A percentile compares a stretch with the other conserved stretches of the same genome.
These are phyloP conservation scores for Drosophila varians DNA, from an alignment of 1,140 invertebrate genomes.

Conservation along the genomic window DNA sequence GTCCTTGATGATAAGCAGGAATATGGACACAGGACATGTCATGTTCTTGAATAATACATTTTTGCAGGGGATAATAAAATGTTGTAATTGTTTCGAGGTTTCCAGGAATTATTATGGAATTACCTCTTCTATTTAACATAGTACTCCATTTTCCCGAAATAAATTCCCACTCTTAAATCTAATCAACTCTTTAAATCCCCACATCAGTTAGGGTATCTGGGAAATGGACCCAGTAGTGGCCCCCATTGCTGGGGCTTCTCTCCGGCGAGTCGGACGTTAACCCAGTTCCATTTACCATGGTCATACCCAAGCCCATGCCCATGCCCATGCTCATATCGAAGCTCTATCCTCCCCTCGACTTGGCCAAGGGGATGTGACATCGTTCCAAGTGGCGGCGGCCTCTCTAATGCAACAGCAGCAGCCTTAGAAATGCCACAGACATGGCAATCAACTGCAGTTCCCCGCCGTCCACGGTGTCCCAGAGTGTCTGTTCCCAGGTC, in stretches of 20 bases:
- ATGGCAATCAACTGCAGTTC: slow-evolving; percentile 39
- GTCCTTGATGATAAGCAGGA: slow-evolving; percentile 31
- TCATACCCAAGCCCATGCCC: slow-evolving; percentile 10
- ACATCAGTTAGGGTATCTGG: slow-evolving; percentile 4
- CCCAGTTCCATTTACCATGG: slow-evolving; percentile 59
- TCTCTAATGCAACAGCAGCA: slow-evolving; percentile 57
- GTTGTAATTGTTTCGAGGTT: slow-evolving; percentile 15
- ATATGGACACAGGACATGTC: slow-evolving; percentile 10
- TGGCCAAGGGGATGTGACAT: slow-evolving; percentile 28
- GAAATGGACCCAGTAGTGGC: slow-evolving; percentile 24
- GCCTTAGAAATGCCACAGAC: slow-evolving; percentile 63
- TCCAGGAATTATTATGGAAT: too few species aligned
- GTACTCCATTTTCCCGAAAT: not conserved
- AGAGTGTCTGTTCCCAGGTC: slow-evolving; percentile 19
- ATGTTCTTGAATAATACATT: not conserved
- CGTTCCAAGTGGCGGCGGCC: slow-evolving; percentile 32
- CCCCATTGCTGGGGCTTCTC: slow-evolving; percentile 57
- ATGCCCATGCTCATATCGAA: not conserved
- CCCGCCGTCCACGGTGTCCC: slow-evolving; percentile 1
- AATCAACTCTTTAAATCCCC: not conserved
- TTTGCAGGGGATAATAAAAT: not conserved
- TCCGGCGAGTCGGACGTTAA: slow-evolving; percentile 53
- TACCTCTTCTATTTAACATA: too few species aligned
- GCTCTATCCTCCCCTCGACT: not conserved
- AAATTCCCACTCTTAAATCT: too few species aligned